Base-by-base conservation (phyloP, 2,888 invertebrate genomes). In the Rugalucina vietnamica region DNA sequence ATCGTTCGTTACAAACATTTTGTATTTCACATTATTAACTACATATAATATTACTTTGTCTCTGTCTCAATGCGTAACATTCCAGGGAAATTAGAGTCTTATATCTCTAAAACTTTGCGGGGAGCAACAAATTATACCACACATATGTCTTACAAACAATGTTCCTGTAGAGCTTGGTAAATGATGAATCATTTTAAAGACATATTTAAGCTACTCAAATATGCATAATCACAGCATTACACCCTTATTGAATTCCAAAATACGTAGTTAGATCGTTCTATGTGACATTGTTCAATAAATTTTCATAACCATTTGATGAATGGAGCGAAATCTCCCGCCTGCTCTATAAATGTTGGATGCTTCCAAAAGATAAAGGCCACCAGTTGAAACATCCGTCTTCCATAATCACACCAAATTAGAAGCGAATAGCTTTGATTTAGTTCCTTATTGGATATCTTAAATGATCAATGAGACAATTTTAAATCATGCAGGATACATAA, bases 341-440 rank as follows among this genome's bases (percentile, higher is more conserved):
- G 34, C 18, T 65, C 24, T 32, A 18, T 54, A 54, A 34, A 34
- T 65, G 65, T 32, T 65, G 12, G 65, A 82, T 82, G 74, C 36
- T 69, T 75, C 39, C 18, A 1, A 29, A 27, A 54, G 71, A 78
- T 75, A 54, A 79, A 43, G 49, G 54, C 83, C 69, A 76, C 83
- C 69, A 76, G 83, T 83, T 83, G 82, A 78, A 54, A 18, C 54
- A 82, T 82, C 78, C 57, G 75, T 78, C 78, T 72, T 54, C 29
- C 18, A 2, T n/a, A 65, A 65, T 65, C 34, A 24, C 65, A 18
- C 21, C 29, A 65, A 65, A 65, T 32, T 34, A 65, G 65, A 65
- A 65, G 34, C 65, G 65, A 65, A 34, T 65, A 34, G 21, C 34
- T 29, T 29, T 21, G 32, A 8, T 65, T 65, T 29, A 34, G 34